These are phyloP conservation scores for Cryptotermes secundus DNA, from an alignment of 1,140 invertebrate genomes.

Conservation along the genomic window DNA sequence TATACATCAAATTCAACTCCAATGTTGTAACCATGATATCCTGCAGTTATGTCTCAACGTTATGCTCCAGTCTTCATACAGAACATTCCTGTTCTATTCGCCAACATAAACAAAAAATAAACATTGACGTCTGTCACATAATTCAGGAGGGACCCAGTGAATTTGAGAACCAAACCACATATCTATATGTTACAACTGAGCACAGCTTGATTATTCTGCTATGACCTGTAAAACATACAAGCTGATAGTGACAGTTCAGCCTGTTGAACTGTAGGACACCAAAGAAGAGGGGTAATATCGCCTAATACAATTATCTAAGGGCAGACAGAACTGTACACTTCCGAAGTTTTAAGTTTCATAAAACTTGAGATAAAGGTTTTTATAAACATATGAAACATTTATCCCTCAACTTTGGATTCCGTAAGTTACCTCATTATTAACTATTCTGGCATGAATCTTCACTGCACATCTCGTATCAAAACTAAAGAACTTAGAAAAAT, in stretches of 20 bases:
- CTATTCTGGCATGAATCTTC: background rate
- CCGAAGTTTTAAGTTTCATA: background rate
- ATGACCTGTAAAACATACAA: background rate
- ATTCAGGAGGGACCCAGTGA: background rate
- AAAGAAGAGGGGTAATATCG: conserved; percentile 1
- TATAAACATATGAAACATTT: background rate
- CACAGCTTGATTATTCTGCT: background rate
- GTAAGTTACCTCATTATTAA: background rate
- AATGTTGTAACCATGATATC: background rate
- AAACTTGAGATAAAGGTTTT: background rate
- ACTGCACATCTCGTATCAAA: background rate
- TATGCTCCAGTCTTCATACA: background rate
- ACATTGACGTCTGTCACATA: background rate
- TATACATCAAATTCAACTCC: conserved; percentile 9
- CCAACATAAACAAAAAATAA: background rate
- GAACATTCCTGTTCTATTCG: background rate
- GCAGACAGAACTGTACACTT: conserved; percentile 2
- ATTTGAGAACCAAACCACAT: background rate
- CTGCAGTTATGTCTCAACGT: background rate
- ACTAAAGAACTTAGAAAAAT: conserved; percentile 16
- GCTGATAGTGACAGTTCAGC: background rate
- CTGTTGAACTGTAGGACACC: background rate
- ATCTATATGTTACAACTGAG: background rate
- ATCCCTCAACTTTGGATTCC: conserved; percentile 3
- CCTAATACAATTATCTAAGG: background rate